A percentile compares a stretch with the other conserved stretches of the same genome.
Evolutionary conservation across 2,888 invertebrate genomes (phyloP).

Genomic region (Stenurella melanura): DNA sequence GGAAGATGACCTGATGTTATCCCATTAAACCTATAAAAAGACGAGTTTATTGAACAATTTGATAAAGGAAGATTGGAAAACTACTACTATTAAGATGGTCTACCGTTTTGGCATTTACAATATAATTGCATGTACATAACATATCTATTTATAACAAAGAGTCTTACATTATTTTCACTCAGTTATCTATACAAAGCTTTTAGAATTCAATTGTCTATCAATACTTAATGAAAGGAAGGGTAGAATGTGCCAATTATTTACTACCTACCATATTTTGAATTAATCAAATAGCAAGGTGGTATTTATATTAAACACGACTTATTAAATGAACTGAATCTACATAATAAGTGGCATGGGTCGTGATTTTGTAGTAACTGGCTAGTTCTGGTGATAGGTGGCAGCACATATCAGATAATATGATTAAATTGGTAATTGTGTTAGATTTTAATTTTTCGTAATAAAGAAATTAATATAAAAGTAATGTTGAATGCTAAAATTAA

Average conservation of each 20-base stretch:
- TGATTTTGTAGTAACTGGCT: not conserved
- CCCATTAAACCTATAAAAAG: conserved; percentile 66
- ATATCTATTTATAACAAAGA: not conserved
- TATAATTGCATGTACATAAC: conserved; percentile 25
- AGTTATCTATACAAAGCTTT: not conserved
- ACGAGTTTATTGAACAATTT: conserved; percentile 65
- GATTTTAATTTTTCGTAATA: too few relatives aligned
- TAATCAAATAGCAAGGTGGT: not conserved
- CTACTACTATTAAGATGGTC: conserved; percentile 63
- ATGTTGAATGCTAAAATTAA: too few relatives aligned
- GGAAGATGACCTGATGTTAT: conserved; percentile 56
- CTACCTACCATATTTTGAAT: not conserved
- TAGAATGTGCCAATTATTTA: not conserved
- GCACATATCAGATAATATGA: not conserved
- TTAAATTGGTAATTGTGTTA: not conserved
- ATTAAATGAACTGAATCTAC: not conserved
- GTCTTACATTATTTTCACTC: not conserved
- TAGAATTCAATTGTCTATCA: not conserved
- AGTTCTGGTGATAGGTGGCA: conserved; percentile 13
- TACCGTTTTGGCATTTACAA: conserved; percentile 56
- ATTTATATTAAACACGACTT: not conserved
- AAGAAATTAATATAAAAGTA: too few relatives aligned
- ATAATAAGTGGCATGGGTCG: not conserved
- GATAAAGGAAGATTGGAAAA: conserved; percentile 66
- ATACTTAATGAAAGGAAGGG: not conserved